Percentiles rank a stretch among this genome's conserved stretches.
Conservation (phyloP, 37 sponge, comb jelly and placozoan genomes). For the Agelas oroides region DNA sequence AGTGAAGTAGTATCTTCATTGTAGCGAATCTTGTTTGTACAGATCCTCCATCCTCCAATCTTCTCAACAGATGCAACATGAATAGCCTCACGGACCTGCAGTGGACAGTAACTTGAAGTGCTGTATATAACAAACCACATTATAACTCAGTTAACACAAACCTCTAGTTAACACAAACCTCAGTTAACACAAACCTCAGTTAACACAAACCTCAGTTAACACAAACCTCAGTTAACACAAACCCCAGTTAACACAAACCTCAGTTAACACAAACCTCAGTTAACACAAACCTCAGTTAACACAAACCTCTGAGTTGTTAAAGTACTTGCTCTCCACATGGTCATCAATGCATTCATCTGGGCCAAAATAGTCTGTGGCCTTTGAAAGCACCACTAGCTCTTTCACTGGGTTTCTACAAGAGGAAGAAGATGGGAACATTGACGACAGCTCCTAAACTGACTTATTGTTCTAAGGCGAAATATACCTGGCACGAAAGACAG, state of each 20-base stretch:
- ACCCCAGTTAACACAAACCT: no score
- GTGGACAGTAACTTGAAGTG: neutral
- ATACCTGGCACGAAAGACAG: slow-evolving; percentile 18
- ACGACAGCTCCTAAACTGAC: neutral
- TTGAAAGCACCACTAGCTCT: slow-evolving; percentile 13
- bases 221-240: no score
- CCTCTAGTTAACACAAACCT: no score
- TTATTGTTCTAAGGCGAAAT: neutral
- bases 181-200: no score
- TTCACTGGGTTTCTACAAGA: slow-evolving; percentile 47
- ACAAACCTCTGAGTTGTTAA: slow-evolving; percentile 53
- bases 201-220: no score
- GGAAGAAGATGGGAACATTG: neutral
- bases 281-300: no score
- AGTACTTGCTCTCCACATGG: slow-evolving; percentile 53
- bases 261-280: no score
- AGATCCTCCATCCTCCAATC: slow-evolving; percentile 71
- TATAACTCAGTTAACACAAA: no score
- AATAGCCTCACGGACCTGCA: slow-evolving; percentile 72
- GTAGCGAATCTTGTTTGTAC: slow-evolving; percentile 59
- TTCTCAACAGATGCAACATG: slow-evolving; percentile 49
- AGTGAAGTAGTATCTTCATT: slow-evolving; percentile 43
- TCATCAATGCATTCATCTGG: slow-evolving; percentile 71
- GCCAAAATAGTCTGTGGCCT: slow-evolving; percentile 3
- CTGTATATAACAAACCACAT: no score